Base-by-base conservation (phyloP, 2,888 invertebrate species). In the Bibio marci region DNA sequence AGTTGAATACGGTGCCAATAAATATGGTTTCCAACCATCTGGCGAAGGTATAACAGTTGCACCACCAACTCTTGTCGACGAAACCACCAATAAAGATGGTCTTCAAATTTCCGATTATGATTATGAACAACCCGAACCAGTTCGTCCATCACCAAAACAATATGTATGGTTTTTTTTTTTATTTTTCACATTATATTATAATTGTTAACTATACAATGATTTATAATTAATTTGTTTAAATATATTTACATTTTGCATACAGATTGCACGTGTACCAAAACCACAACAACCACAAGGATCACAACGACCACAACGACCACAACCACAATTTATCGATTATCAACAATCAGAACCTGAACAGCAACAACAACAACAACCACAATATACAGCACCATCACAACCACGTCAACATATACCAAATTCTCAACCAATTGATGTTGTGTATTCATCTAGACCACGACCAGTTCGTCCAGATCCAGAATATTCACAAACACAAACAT, bases 1-100 rank as follows among this genome's bases (percentile, higher is more conserved):
- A 2, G 76, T 87, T 17, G 87, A 88, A 55, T 90, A 90, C 54
- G 87, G 87, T 6, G 87, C 87, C 28, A 81, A 86, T 60, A 81
- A 81, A 57, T 80, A 75, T 53, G 87, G 87, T 1, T 87, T 87
- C 70, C 82, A 82, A 56, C 87, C 87, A 0, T 69, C 79, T 2
- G 86, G 86, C 1, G 85, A 86, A 52, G 86, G 86, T 30, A 86
- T 87, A 56, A 83, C 83, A 1, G 85, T 86, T 12, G 65, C 70
- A 13, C 69, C 70, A 36, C 70, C 70, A 41, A 70, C 70, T 2
- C 48, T 70, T 27, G 69, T 69, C 3, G 69, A 69, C 41, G 69
- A 69, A 48, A 65, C 66, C 2, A 58, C 58, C 27, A 59, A 62
- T 43, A 60, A 55, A 43, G 52, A 55, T 37, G 57, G 58, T 37